These are phyloP conservation scores for Hirtodrosophila trivittata DNA, from an alignment of 2,888 invertebrate species.

Conservation along the genomic window DNA sequence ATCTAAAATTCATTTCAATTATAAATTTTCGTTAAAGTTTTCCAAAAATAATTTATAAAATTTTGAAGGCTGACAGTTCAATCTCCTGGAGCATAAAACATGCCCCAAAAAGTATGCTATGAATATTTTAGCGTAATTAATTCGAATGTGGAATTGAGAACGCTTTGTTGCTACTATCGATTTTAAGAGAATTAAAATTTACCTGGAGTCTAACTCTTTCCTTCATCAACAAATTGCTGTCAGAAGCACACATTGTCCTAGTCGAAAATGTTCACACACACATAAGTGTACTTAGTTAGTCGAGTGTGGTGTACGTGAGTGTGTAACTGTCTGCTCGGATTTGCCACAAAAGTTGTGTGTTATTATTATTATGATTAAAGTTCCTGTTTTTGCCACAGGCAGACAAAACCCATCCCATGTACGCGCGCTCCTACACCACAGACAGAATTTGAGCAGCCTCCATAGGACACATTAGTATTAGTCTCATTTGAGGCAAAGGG, in stretches of 20 bases:
- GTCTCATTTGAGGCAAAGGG: slow-evolving; percentile 27
- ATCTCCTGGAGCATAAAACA: too few species aligned
- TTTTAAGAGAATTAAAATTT: too few species aligned
- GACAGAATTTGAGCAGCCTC: slow-evolving; percentile 3
- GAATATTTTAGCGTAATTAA: not conserved
- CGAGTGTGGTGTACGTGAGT: not conserved
- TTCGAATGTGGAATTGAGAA: too few species aligned
- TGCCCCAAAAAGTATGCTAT: not conserved
- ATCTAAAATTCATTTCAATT: slow-evolving; percentile 14
- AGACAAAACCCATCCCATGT: not conserved
- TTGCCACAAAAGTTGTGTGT: slow-evolving; percentile 61
- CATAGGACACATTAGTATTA: slow-evolving; percentile 66
- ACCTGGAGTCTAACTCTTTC: too few species aligned
- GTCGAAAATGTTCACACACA: slow-evolving; percentile 1
- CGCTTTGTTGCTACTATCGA: too few species aligned
- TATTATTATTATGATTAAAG: slow-evolving; percentile 76
- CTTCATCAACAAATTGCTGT: too few species aligned
- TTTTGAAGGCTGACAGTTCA: too few species aligned
- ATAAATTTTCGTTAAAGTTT: slow-evolving; percentile 24
- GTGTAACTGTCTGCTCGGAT: slow-evolving; percentile 41
- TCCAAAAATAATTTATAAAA: slow-evolving; percentile 1
- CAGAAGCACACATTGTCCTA: not conserved
- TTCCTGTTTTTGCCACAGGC: slow-evolving; percentile 35
- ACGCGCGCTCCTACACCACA: not conserved
- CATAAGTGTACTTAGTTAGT: not conserved